These are phyloP conservation scores for Ichneumoninae sp. DNA, from an alignment of 2,888 invertebrate genomes.

Conservation along the genomic window DNA sequence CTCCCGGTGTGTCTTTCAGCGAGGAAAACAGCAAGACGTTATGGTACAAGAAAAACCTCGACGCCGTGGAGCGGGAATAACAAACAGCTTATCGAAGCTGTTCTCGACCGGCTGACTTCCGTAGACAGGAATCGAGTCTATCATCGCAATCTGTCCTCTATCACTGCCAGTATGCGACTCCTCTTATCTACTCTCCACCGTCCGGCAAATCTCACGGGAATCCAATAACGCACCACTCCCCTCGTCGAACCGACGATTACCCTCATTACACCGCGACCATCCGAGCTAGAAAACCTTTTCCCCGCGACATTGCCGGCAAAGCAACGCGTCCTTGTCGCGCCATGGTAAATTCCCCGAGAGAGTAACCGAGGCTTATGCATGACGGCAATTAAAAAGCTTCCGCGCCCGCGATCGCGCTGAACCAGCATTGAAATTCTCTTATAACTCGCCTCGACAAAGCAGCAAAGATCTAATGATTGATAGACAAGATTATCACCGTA, in stretches of 20 bases:
- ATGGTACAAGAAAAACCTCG: constrained; percentile 24
- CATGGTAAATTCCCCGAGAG: constrained; percentile 45
- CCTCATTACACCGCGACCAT: background rate
- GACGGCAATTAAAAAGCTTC: constrained; percentile 60
- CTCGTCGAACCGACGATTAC: constrained; percentile 9
- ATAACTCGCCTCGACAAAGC: constrained; percentile 22
- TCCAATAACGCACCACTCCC: constrained; percentile 59
- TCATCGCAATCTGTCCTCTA: constrained; percentile 27
- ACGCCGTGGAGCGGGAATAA: constrained; percentile 45
- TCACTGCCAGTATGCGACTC: background rate
- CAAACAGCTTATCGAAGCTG: constrained; percentile 63
- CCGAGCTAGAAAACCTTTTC: constrained; percentile 22
- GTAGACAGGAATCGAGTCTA: constrained; percentile 55
- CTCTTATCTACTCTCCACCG: constrained; percentile 21
- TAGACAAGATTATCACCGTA: constrained; percentile 17
- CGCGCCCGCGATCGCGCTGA: constrained; percentile 32
- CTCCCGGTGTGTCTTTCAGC: constrained; percentile 44
- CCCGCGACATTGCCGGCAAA: background rate
- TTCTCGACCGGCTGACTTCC: constrained; percentile 58
- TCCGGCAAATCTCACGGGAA: constrained; percentile 31
- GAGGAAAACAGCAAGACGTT: constrained; percentile 52
- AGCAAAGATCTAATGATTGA: constrained; percentile 59
- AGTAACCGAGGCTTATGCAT: constrained; percentile 40
- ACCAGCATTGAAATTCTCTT: constrained; percentile 56
- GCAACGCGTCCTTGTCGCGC: constrained; percentile 51